Evolutionary conservation across 2,797 vertebrate genomes (phyloP).

Genomic region (Pseudochirops cupreus): DNA sequence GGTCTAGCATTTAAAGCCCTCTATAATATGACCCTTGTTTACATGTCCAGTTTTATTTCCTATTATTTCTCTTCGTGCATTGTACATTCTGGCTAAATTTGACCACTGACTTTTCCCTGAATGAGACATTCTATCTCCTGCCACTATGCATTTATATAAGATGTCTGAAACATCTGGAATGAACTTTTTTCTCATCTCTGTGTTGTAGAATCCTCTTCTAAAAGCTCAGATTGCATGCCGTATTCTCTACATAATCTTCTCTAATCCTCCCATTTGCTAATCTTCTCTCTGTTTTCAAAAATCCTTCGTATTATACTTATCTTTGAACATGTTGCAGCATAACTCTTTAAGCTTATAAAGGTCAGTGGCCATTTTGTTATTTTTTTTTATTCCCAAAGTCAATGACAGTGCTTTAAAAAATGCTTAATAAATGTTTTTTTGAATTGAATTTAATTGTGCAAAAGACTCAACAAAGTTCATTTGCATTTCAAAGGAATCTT

Average conservation of each 20-base stretch:
- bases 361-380: not conserved
- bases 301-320: not conserved
- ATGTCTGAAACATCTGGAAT: not conserved
- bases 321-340: not conserved
- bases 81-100: not conserved
- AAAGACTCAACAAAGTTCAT: not conserved
- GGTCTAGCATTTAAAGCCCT: not conserved
- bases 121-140: not conserved
- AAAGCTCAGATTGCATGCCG: not conserved
- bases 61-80: not conserved
- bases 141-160: not conserved
- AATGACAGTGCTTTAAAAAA: not conserved
- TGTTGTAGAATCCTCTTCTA: not conserved
- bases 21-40: not conserved
- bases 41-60: not conserved
- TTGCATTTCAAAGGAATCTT: not conserved
- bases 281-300: not conserved
- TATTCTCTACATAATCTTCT: not conserved
- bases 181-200: not conserved
- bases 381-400: not conserved
- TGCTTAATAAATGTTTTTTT: not conserved
- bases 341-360: not conserved
- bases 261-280: not conserved
- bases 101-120: not conserved
- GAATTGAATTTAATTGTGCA: not conserved